These are phyloP conservation scores for Osmerus eperlanus DNA, from an alignment of 2,113 vertebrate genomes.

Conservation along the genomic window DNA sequence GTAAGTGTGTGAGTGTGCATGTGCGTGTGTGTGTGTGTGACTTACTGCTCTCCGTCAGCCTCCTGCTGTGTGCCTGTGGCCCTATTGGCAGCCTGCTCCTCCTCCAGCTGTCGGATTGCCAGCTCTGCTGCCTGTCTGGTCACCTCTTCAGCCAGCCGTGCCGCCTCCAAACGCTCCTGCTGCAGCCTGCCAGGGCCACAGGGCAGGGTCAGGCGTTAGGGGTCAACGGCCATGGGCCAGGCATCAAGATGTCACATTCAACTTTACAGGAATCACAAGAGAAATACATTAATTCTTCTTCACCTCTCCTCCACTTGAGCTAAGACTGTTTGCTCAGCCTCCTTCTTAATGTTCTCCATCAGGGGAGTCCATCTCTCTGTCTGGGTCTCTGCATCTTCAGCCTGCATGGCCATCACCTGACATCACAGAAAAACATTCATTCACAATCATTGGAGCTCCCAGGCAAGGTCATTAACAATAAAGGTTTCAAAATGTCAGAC, in stretches of 20 bases:
- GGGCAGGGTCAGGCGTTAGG: neutral
- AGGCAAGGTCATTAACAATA: too few relatives aligned
- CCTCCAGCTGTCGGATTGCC: constrained; percentile 60
- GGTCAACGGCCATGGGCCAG: neutral
- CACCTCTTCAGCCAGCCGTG: constrained; percentile 67
- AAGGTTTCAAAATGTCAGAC: neutral
- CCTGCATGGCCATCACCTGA: neutral
- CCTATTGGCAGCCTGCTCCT: constrained; percentile 35
- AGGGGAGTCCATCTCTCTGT: constrained; percentile 71
- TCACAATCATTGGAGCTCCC: neutral
- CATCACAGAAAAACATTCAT: neutral
- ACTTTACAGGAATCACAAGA: neutral
- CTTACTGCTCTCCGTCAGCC: constrained; percentile 66
- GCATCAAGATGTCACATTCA: neutral
- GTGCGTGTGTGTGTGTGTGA: constrained; percentile 13
- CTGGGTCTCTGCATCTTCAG: constrained; percentile 72
- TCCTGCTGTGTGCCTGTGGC: constrained; percentile 29
- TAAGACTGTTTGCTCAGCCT: constrained; percentile 64
- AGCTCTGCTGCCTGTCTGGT: constrained; percentile 65
- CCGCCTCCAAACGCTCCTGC: constrained; percentile 59
- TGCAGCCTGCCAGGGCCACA: constrained; percentile 48
- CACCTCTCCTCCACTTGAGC: constrained; percentile 72
- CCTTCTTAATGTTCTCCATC: constrained; percentile 66
- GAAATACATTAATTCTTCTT: neutral
- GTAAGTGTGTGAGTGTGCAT: neutral